Evolutionary conservation across 2,113 vertebrate species (phyloP), one percentile per base, ranked within the genome.

Genomic region (Dipodomys ordii): DNA sequence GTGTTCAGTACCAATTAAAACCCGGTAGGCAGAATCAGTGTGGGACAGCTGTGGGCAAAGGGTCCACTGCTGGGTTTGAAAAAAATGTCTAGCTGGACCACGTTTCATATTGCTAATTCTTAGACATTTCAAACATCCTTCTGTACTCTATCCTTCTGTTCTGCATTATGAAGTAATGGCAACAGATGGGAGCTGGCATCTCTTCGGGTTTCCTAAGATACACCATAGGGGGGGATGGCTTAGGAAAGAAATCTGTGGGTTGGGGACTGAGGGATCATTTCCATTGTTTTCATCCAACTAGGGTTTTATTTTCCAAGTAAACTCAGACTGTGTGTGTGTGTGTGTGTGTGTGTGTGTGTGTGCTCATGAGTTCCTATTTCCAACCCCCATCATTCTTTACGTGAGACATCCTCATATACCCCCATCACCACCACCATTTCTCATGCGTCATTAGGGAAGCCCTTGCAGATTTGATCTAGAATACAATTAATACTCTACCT

Each of bases 91-190:
- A 82, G 80, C 88, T 88, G 57, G 80, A 74, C 68, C n/a, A n/a
- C 39, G 79, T 86, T 93, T 96, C 46, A 19, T 73, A 87, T 88
- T 88, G 94, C 68, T 76, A 94, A 79, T 94, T 93, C 94, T 91
- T 94, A 96, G 94, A 96, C 81, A 95, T 96, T 90, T 82, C 64
- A 81, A 83, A 53, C 88, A 90, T 94, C 53, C n/a, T 92, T 91
- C 90, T 92, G 80, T 89, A 95, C 84, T 81, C 1, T 53, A 53
- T 53, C 49, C 35, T 92, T 91, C 90, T 92, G 80, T 88, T 94
- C 83, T 82, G 60, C 72, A 84, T 80, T 85, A 88, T 86, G 82
- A 95, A 90, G 95, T 94, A 93, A 95, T 95, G 87, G 94, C 95
- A 88, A 83, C 92, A 95, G 92, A 96, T 92, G 76, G 95, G 64